These are phyloP conservation scores for Mythimna ferrago DNA, from an alignment of 2,888 invertebrate genomes.

Conservation along the genomic window DNA sequence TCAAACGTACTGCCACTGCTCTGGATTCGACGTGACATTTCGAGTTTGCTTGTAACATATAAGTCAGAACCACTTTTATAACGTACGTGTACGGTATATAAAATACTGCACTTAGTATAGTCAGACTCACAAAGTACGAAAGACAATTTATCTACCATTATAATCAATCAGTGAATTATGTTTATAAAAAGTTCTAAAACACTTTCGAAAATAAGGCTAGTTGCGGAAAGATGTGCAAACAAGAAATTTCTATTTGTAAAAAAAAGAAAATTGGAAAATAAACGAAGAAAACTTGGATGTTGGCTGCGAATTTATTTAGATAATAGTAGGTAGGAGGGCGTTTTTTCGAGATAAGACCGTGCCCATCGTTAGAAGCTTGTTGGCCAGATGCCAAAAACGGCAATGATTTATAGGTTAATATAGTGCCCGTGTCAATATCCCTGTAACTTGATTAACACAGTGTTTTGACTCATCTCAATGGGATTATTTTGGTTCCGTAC, in stretches of 20 bases:
- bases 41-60: constrained; percentile 7
- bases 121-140: not conserved
- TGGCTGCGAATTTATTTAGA: constrained; percentile 20
- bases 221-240: not conserved
- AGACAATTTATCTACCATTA: not conserved
- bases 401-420: constrained; percentile 53
- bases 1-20: not conserved
- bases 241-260: not conserved
- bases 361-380: constrained; percentile 33
- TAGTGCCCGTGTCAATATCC: constrained; percentile 47
- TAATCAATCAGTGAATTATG: not conserved
- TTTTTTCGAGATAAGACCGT: constrained; percentile 36
- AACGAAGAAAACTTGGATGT: constrained; percentile 6
- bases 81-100: constrained; percentile 1
- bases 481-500: constrained; percentile 18
- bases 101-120: not conserved
- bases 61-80: not conserved
- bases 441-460: constrained; percentile 45
- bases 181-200: not conserved
- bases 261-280: constrained; percentile 8
- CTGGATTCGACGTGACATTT: constrained; percentile 33
- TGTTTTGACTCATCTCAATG: constrained; percentile 39
- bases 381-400: constrained; percentile 52
- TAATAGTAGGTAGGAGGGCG: constrained; percentile 18
- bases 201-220: not conserved